These are phyloP conservation scores for Trimorus sp. DNA, from an alignment of 2,888 invertebrate species.

Conservation along the genomic window DNA sequence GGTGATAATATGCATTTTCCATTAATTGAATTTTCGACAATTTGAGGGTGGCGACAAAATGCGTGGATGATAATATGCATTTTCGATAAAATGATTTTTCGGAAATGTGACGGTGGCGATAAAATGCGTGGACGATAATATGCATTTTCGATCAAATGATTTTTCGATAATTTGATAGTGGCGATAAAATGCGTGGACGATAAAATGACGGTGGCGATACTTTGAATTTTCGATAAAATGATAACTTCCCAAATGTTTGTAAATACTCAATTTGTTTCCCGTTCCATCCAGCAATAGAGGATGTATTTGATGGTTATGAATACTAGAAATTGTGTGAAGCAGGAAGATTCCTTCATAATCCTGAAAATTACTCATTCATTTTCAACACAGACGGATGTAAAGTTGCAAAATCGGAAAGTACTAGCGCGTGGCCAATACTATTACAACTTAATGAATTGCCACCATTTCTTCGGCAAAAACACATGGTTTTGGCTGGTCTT, in stretches of 20 bases:
- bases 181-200: too few species aligned
- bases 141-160: too few species aligned
- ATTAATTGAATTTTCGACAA: too few species aligned
- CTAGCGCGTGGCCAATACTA: conserved; percentile 38
- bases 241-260: background rate
- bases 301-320: conserved; percentile 33
- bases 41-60: too few species aligned
- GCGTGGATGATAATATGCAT: too few species aligned
- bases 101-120: too few species aligned
- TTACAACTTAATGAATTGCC: conserved; percentile 51
- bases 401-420: conserved; percentile 29
- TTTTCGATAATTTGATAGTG: too few species aligned
- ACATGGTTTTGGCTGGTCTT: conserved; percentile 51
- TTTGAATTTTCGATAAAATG: too few species aligned
- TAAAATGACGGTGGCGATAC: too few species aligned
- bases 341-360: conserved; percentile 27
- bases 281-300: conserved; percentile 22
- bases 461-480: conserved; percentile 34
- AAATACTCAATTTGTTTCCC: background rate
- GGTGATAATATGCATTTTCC: too few species aligned
- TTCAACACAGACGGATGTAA: conserved; percentile 46
- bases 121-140: too few species aligned
- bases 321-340: conserved; percentile 24
- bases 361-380: conserved; percentile 47
- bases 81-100: too few species aligned